phyloP scores from a whole-genome alignment of 2,888 invertebrate species.

The Fragum sueziense region DNA sequence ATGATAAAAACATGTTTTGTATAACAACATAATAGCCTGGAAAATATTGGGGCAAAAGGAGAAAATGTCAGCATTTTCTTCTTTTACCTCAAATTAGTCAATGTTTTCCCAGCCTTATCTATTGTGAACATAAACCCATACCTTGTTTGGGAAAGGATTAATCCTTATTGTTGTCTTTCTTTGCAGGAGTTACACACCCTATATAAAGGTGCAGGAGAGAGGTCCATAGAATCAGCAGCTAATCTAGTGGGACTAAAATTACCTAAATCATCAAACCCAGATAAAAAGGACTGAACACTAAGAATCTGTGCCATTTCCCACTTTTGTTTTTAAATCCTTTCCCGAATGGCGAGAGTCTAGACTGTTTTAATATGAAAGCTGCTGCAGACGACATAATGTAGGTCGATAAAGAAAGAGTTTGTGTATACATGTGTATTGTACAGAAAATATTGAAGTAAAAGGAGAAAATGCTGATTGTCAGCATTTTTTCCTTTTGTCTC shows the following conservation, averaged over 20 bases:
- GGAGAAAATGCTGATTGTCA: not conserved
- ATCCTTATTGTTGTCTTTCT: not conserved
- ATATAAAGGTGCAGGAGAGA: conserved; percentile 92
- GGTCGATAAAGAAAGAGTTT: too few species aligned
- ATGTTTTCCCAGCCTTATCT: too few species aligned
- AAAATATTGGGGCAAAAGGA: not conserved
- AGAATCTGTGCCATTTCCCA: too few species aligned
- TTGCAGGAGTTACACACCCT: conserved; percentile 87
- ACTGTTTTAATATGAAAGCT: too few species aligned
- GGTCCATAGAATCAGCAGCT: conserved; percentile 89
- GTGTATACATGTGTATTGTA: too few species aligned
- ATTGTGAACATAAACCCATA: too few species aligned
- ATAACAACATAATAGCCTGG: too few species aligned
- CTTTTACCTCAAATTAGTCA: not conserved
- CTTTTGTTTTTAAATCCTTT: too few species aligned
- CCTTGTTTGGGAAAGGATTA: not conserved
- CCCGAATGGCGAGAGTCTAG: too few species aligned
- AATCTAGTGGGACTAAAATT: conserved; percentile 92
- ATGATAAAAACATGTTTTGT: too few species aligned
- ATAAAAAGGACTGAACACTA: conserved; percentile 25
- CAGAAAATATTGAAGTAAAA: too few species aligned
- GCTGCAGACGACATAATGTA: too few species aligned
- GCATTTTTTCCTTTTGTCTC: conserved; percentile 3
- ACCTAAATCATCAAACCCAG: conserved; percentile 82
- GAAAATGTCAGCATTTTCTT: conserved; percentile 10